phyloP scores from a whole-genome alignment of 2,888 invertebrate species.

The Sphaerophoria rueppellii region DNA sequence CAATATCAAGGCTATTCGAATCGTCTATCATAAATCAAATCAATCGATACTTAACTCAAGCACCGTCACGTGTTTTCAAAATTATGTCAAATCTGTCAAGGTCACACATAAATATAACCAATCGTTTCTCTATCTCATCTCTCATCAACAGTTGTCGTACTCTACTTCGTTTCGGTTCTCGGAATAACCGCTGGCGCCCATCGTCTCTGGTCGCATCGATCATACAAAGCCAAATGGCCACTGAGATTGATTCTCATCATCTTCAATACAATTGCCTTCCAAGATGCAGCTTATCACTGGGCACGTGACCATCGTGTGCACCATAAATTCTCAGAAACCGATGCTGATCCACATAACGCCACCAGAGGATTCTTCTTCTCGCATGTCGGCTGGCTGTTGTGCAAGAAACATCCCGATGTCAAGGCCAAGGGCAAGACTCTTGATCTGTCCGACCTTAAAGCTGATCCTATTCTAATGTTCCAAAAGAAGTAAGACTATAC shows the following conservation, averaged over 20 bases:
- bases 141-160: slow-evolving; percentile 25
- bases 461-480: slow-evolving; percentile 90
- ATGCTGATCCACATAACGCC: slow-evolving; percentile 95
- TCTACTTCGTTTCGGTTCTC: slow-evolving; percentile 85
- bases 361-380: slow-evolving; percentile 96
- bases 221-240: slow-evolving; percentile 96
- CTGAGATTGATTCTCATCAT: slow-evolving; percentile 88
- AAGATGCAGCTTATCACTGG: slow-evolving; percentile 89
- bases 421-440: slow-evolving; percentile 90
- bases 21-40: too few species aligned
- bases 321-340: slow-evolving; percentile 94
- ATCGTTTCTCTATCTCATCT: not conserved
- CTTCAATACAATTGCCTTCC: slow-evolving; percentile 93
- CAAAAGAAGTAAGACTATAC: slow-evolving; percentile 89
- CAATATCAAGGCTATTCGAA: too few species aligned
- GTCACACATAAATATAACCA: not conserved
- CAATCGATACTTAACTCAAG: too few species aligned
- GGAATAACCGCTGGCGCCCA: slow-evolving; percentile 98
- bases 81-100: not conserved
- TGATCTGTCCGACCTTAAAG: slow-evolving; percentile 90
- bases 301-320: slow-evolving; percentile 90
- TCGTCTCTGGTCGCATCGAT: slow-evolving; percentile 94
- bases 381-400: slow-evolving; percentile 95
- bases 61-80: not conserved
- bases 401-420: slow-evolving; percentile 93